Base-by-base conservation (phyloP, 1,140 invertebrate species). In the Pectinophora gossypiella region DNA sequence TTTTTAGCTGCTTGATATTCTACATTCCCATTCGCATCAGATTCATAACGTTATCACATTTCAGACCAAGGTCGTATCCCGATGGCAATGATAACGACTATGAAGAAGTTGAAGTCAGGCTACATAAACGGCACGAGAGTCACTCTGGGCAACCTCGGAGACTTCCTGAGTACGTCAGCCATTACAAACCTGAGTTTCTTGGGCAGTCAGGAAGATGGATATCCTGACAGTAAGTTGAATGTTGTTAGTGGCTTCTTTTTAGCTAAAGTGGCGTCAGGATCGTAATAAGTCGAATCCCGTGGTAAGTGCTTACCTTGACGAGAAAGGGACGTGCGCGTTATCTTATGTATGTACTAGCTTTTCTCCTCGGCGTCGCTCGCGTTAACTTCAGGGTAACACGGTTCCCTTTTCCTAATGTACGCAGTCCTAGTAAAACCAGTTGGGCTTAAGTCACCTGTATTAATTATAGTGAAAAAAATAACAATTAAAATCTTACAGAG, bases 111-210 rank as follows among this genome's bases (percentile, higher is more conserved):
- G 1, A 98, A 98, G 85, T 99, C 97, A 63, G 98, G 98, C 19
- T 99, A 99, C 76, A 98, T 99, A 38, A 98, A 98, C 82, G 98
- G 98, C 19, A 99, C 98, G 13, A 93, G 97, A 77, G 97, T 99
- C 0, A 96, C 96, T 51, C 85, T 99, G 16, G 97, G 97, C 32
- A 93, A 94, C 82, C 84, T 99, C 9, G 93, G 93, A 54, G 97
- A 99, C 61, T 99, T 99, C 81, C 83, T 98, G 10, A 98, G 93
- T 58, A 99, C 98, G 0, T 99, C 97, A 2, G 98, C 97, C 67
- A 95, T 99, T 16, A 98, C 97, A 0, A 98, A 98, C 86, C 88
- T 99, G 21, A 98, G 95, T 82, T 99, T 99, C 75, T 85, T 99
- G 43, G 95, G 95, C 20, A 97, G 95, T 80, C 93, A 96, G 38